Evolutionary conservation across 2,797 vertebrate species (phyloP), one percentile per base, ranked within the genome.

Genomic region (Sebastes oblongus): DNA sequence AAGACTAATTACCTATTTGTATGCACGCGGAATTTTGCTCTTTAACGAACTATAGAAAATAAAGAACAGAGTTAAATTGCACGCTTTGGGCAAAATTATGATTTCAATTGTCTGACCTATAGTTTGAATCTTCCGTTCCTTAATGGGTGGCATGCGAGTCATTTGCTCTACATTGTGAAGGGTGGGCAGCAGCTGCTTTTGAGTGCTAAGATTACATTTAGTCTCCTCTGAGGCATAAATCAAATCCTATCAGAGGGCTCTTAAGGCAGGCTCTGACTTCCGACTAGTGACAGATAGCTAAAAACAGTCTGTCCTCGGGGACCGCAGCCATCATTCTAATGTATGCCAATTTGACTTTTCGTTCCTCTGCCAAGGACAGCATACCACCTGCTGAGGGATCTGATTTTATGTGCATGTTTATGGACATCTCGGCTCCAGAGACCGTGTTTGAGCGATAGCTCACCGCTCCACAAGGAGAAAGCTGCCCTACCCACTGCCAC

Each of bases 401-500:
- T 76, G 88, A 92, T 94, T 94, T 93, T 92, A 93, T 94, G 92
- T 86, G 89, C 91, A 91, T 93, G 90, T 94, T 94, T 95, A 94
- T 91, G 93, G 90, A 91, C 79, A 81, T 66, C 83, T 87, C 62
- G 18, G 79, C 91, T 92, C 86, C 52, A 78, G 90, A 89, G 89
- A 80, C 74, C 59, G 59, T 10, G 75, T 65, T 81, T 90, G 87
- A 93, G 88, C 86, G 92, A 95, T 92, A 66, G 92, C 89, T 91
- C 50, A 59, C 66, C 16, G 65, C 86, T 90, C 88, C 68, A 60
- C 81, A 62, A 85, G 88, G 87, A 92, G 88, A 92, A 91, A 88
- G 70, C 83, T 81, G 89, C 84, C 89, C 88, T 83, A 81, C 90
- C 92, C 84, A 84, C 82, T 80, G 84, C 92, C 89, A 92, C 92